Evolutionary conservation across 2,113 vertebrate species (phyloP), one percentile per base, ranked within the genome.

Genomic region (Myotis yumanensis): DNA sequence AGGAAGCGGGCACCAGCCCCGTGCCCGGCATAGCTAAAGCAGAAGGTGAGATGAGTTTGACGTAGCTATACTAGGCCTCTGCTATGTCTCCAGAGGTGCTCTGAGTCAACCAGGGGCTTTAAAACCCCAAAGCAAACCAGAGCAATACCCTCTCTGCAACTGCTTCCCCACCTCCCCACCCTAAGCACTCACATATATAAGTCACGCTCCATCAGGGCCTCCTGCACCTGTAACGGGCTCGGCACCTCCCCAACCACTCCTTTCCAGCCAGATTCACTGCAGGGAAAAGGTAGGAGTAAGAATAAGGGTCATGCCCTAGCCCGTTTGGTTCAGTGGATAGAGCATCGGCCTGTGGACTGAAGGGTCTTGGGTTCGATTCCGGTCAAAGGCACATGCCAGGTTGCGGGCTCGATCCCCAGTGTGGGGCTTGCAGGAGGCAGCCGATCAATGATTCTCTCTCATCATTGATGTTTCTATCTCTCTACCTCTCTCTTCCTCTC

Each of bases 111-210:
- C 40, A 40, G 82, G 14, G 72, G n/a, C 75, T 81, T 48, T 43
- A 10, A 59, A 77, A 54, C 14, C 32, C 82, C 25, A 62, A 15
- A 75, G 43, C 54, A 81, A 43, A 77, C 52, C 9, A 0, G 4
- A 40, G 40, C 40, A 40, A 40, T 40, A 40, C 40, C 40, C 40
- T 40, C 20, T 79, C 32, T 76, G 6, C 77, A 37, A 30, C 48
- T 11, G 25, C 17, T 62, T 40, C 51, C 69, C 54, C n/a, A 32
- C 6, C 46, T 11, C 59, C 22, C 4, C 0, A 1, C 1, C 25
- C 6, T 22, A 12, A 51, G 94, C 57, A 98, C 99, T 99, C 96
- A 99, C 99, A 99, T 98, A 87, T 99, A 99, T 23, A 99, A 98
- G 88, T 99, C 99, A 11, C 98, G 98, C 32, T 98, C 98, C 0